phyloP scores from a whole-genome alignment of 2,113 vertebrate species.

The Siniperca chuatsi region DNA sequence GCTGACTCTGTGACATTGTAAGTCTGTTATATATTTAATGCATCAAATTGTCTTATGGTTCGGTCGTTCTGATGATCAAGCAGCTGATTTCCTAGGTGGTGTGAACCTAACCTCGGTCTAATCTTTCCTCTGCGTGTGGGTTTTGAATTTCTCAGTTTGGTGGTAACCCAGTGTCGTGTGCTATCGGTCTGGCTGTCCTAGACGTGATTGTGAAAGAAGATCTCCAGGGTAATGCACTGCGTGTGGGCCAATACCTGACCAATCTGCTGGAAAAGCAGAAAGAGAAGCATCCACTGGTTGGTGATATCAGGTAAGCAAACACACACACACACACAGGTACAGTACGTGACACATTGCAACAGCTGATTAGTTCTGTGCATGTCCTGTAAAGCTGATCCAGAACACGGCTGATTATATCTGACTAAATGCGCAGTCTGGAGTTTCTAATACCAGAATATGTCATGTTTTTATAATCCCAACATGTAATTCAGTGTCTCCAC shows the following conservation, averaged over 20 bases:
- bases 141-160: conserved; percentile 88
- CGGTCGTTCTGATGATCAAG: background rate
- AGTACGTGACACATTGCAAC: background rate
- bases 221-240: conserved; percentile 90
- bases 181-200: conserved; percentile 93
- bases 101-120: background rate
- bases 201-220: conserved; percentile 93
- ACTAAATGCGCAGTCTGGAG: background rate
- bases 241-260: conserved; percentile 88
- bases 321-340: background rate
- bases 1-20: background rate
- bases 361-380: background rate
- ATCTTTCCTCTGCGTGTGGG: conserved; percentile 38
- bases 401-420: background rate
- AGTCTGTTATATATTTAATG: background rate
- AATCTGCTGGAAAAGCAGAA: conserved; percentile 88
- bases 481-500: background rate
- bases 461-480: background rate
- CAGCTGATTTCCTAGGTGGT: background rate
- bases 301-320: conserved; percentile 89
- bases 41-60: background rate
- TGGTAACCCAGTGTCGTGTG: conserved; percentile 97
- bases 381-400: background rate
- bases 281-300: conserved; percentile 90
- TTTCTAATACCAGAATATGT: background rate